Evolutionary conservation across 2,113 vertebrate genomes (phyloP), one percentile per base, ranked within the genome.

Genomic region (Epinephelus moara): DNA sequence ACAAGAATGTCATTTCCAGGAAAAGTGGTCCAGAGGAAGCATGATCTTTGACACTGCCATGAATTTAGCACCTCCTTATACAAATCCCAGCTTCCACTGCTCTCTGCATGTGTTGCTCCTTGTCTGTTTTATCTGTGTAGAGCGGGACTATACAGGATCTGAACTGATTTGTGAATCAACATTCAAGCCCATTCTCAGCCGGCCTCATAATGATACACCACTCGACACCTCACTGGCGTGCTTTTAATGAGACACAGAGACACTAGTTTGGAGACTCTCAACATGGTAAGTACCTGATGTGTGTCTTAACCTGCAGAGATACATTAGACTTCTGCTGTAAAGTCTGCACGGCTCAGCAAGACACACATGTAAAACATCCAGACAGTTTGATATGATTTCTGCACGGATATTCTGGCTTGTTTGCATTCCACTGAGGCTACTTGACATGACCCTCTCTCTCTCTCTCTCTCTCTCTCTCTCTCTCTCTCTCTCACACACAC

Each of bases 171-270:
- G 50, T 37, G n/a, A 75, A 71, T 83, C 75, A 70, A 82, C 45
- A 79, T 70, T 78, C 64, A 50, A 71, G 52, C 21, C 73, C 45
- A 61, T 33, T 71, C 47, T 75, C 64, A 56, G 42, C 18, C 13
- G 8, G 37, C 73, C n/a, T 64, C 1, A 70, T 69, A 78, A 72
- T 75, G 0, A 77, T 6, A 53, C 73, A 66, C 42, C 7, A 52
- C 56, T 63, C 30, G 3, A 53, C 60, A 79, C n/a, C 37, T 64
- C 50, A 21, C 61, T 53, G 64, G 57, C 23, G 3, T 17, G 25
- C 53, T 82, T 75, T 73, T 73, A 85, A 85, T 82, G 75, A 82
- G 62, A 78, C 27, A 50, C 37, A 42, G 64, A 61, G 59, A 71
- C 33, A 64, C 23, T 45, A 37, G 57, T 47, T 74, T 68, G 27